Evolutionary conservation across 2,888 invertebrate genomes (phyloP), one percentile per base, ranked within the genome.

Genomic region (Drosophila kanekoi): DNA sequence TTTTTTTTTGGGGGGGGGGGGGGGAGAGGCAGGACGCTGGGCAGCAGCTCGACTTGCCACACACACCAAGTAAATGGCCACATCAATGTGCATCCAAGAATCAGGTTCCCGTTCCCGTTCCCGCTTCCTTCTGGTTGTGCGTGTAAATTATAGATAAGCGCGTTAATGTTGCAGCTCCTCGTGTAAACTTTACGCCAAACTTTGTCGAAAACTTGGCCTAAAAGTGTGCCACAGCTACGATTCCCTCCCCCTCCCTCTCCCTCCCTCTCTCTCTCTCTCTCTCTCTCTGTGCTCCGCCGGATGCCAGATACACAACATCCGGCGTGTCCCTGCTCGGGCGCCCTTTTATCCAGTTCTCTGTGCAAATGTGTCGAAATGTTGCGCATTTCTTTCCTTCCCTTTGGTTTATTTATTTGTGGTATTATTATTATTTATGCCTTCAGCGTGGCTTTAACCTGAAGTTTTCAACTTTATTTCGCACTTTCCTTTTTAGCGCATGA

Each of bases 141-240:
- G 81, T 85, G 84, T 87, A 65, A 89, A 85, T 85, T 87, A 89
- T 89, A 85, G 84, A 85, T 85, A 85, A 87, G 70, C 85, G 84
- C 79, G 89, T 87, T 89, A 85, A 85, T 89, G 84, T 81, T 86
- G 81, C 84, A 81, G 63, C 64, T 69, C 43, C 76, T 56, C 23
- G 51, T 23, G 47, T 40, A 65, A 74, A 77, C 37, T 77, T 79
- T 75, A 28, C 45, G 20, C 35, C 41, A 75, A 28, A 75, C 58
- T 77, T 79, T 58, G 49, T 52, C 44, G 37, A 49, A 72, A 86
- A 77, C 62, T 83, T 88, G 77, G 66, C 80, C 58, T 69, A 56
- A 63, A 75, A 83, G 74, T 77, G 78, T 74, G 78, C 66, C 77
- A 71, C 51, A 63, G 49, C 28, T n/a, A 23, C 38, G 16, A 13